Conservation (phyloP, 53 echinoderm and acorn worm genomes). For the Zoroaster sp. region DNA sequence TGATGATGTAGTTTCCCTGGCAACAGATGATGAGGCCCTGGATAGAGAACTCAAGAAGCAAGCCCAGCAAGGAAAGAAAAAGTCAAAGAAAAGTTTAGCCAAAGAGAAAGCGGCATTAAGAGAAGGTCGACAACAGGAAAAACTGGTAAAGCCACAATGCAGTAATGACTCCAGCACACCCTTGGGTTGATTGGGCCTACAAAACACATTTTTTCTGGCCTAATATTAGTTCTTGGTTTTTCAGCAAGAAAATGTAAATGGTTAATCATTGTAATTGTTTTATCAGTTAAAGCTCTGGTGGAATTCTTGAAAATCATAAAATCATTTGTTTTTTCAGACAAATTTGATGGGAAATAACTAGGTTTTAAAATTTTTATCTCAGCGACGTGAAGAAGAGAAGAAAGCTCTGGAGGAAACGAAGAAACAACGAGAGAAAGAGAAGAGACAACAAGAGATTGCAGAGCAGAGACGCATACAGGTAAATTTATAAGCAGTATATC, state of each 20-base stretch:
- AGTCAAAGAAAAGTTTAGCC: slow-evolving; percentile 82
- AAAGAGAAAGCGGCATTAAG: slow-evolving; percentile 82
- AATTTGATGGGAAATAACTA: not conserved
- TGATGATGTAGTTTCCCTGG: slow-evolving; percentile 69
- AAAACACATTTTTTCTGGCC: too few species aligned
- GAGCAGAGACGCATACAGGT: slow-evolving; percentile 76
- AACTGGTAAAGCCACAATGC: slow-evolving; percentile 58
- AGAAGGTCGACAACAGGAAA: slow-evolving; percentile 76
- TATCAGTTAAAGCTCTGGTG: too few species aligned
- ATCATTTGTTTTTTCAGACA: not conserved
- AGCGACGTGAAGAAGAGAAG: slow-evolving; percentile 84
- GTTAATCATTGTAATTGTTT: too few species aligned
- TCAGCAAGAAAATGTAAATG: too few species aligned
- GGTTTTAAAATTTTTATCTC: not conserved
- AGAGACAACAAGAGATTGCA: slow-evolving; percentile 64
- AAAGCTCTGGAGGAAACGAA: slow-evolving; percentile 75
- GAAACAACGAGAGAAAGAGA: slow-evolving; percentile 71
- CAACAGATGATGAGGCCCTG: slow-evolving; percentile 90
- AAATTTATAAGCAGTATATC: not conserved
- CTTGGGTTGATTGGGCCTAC: not conserved
- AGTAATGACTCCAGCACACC: too few species aligned
- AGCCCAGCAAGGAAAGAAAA: slow-evolving; percentile 62
- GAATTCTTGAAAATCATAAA: not conserved
- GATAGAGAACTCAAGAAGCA: slow-evolving; percentile 75
- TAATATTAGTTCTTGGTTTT: too few species aligned